phyloP scores from a whole-genome alignment of 2,113 vertebrate species.

The Neotoma lepida region DNA sequence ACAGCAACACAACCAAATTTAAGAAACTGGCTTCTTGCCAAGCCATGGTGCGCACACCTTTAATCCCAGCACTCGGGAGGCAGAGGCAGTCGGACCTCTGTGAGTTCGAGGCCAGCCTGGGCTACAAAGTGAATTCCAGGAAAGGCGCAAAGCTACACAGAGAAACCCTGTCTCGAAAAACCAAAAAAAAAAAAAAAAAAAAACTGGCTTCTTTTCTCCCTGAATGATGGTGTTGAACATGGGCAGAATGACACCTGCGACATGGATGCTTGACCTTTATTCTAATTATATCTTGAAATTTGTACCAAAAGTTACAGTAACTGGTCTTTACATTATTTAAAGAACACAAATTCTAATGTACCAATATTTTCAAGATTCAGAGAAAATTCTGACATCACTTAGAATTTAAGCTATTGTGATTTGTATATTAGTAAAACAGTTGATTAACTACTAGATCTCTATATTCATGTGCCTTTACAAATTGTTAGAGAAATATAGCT shows the following conservation, averaged over 20 bases:
- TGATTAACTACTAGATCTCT: conserved; percentile 1
- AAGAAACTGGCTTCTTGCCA: conserved; percentile 23
- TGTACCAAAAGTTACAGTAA: not conserved
- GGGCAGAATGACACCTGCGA: not conserved
- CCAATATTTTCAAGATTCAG: conserved; percentile 19
- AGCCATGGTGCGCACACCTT: too few relatives aligned
- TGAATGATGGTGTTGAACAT: not conserved
- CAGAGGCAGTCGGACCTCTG: too few relatives aligned
- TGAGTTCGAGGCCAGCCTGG: too few relatives aligned
- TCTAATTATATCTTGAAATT: conserved; percentile 31
- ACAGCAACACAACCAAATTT: conserved; percentile 4
- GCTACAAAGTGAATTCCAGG: too few relatives aligned
- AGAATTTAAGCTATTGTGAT: conserved; percentile 29
- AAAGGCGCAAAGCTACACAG: too few relatives aligned
- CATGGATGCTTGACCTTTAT: conserved; percentile 8
- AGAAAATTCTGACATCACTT: not conserved
- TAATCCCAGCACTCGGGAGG: too few relatives aligned
- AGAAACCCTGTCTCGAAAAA: too few relatives aligned
- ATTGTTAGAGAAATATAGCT: conserved; percentile 12
- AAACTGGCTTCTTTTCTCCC: conserved; percentile 38
- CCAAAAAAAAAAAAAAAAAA: too few relatives aligned
- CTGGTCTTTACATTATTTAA: conserved; percentile 28
- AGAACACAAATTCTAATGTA: conserved; percentile 32
- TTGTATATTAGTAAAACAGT: conserved; percentile 10
- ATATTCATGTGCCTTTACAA: conserved; percentile 3